Percentiles rank a stretch among this genome's conserved stretches.
phyloP scores from a whole-genome alignment of 2,113 vertebrate genomes.

The Oreochromis aureus region DNA sequence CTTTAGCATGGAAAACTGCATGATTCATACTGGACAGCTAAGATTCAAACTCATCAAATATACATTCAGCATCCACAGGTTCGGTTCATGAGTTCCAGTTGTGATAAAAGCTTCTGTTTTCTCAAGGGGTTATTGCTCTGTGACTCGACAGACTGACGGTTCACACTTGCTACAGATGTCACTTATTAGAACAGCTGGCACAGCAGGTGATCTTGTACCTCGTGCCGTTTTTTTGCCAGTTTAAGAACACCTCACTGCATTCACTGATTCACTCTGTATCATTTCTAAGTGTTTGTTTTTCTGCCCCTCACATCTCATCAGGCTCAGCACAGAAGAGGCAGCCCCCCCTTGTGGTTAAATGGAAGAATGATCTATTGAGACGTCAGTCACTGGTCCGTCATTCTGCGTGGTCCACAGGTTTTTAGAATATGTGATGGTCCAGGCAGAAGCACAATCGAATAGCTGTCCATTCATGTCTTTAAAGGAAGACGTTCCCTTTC shows the following conservation, averaged over 20 bases:
- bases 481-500: fast-evolving
- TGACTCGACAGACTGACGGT: neutral
- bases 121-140: slow-evolving; percentile 12
- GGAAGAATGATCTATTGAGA: neutral
- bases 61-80: neutral
- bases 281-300: neutral
- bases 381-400: neutral
- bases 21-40: neutral
- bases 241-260: neutral
- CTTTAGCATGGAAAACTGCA: neutral
- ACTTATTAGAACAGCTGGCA: neutral
- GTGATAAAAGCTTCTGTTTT: neutral
- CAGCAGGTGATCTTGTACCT: neutral
- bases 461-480: neutral
- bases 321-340: neutral
- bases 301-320: neutral
- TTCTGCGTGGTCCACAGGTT: neutral
- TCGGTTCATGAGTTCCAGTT: neutral
- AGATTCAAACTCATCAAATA: neutral
- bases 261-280: neutral
- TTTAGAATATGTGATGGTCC: neutral
- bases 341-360: slow-evolving; percentile 8
- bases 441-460: neutral
- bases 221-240: neutral
- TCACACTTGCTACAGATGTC: neutral